phyloP scores from a whole-genome alignment of 2,888 invertebrate genomes.

The Cryptus armator region DNA sequence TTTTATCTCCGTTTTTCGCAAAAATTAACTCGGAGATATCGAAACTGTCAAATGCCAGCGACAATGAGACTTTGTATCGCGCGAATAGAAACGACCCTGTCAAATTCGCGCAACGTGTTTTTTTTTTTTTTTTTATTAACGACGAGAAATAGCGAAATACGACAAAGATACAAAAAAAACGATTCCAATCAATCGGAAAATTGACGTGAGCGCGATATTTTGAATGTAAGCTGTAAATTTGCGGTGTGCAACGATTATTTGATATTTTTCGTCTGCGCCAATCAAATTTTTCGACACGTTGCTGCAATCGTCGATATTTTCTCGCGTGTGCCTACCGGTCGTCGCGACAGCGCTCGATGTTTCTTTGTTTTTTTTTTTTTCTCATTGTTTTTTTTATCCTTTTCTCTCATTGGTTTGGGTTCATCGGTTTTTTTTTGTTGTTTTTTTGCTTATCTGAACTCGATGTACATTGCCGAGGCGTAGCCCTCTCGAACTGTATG shows the following conservation, averaged over 20 bases:
- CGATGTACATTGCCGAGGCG: constrained; percentile 18
- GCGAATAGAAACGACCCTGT: constrained; percentile 8
- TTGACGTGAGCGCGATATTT: background rate
- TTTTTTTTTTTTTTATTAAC: background rate
- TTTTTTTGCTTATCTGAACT: constrained; percentile 24
- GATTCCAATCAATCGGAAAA: background rate
- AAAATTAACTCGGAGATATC: background rate
- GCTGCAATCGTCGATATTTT: constrained; percentile 1
- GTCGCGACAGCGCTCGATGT: constrained; percentile 16
- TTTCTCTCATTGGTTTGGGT: background rate
- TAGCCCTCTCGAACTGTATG: constrained; percentile 16
- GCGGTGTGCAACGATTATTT: background rate
- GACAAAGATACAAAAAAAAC: background rate
- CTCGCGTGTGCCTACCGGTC: constrained; percentile 12
- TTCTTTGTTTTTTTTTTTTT: background rate
- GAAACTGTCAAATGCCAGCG: background rate
- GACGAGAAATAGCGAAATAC: background rate
- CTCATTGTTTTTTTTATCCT: background rate
- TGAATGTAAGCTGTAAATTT: background rate
- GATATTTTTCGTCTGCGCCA: background rate
- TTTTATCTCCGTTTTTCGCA: background rate
- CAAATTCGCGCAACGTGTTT: constrained; percentile 20
- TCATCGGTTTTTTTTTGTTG: background rate
- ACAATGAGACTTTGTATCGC: background rate
- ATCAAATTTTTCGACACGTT: background rate